A percentile compares a stretch with the other conserved stretches of the same genome.
Conservation (phyloP, 2,113 vertebrate genomes). For the Esox niger region DNA sequence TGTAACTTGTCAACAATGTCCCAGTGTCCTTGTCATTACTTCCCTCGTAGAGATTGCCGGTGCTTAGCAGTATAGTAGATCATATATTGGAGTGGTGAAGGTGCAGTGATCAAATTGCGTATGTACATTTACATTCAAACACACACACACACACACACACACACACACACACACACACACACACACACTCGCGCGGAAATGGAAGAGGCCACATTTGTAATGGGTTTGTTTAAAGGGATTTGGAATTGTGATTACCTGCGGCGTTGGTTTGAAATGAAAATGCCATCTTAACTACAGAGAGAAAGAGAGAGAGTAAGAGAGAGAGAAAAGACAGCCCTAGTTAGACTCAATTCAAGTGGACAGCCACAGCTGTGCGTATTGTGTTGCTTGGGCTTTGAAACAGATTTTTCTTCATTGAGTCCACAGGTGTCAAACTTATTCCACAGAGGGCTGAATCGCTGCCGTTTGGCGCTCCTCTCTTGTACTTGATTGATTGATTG, state of each 20-base stretch:
- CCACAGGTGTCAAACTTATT: no score
- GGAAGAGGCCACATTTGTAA: neutral
- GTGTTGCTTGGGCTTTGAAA: neutral
- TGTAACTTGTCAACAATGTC: no score
- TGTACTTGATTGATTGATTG: no score
- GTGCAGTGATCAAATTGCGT: no score
- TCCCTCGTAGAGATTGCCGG: no score
- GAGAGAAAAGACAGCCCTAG: neutral
- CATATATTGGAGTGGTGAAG: no score
- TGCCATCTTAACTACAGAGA: neutral
- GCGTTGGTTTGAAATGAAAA: neutral
- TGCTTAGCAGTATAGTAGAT: no score
- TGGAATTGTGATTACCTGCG: neutral
- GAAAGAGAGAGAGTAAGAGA: neutral
- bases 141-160: neutral
- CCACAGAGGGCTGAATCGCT: no score
- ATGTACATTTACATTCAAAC: neutral
- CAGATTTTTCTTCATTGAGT: neutral
- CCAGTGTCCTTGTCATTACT: no score
- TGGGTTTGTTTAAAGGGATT: neutral
- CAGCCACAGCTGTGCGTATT: constrained; percentile 5
- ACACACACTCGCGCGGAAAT: constrained; percentile 6
- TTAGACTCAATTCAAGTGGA: neutral
- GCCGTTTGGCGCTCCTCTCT: no score
- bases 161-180: constrained; percentile 24